Conservation (phyloP, 2,888 invertebrate species). For the Epinotia demarniana region DNA sequence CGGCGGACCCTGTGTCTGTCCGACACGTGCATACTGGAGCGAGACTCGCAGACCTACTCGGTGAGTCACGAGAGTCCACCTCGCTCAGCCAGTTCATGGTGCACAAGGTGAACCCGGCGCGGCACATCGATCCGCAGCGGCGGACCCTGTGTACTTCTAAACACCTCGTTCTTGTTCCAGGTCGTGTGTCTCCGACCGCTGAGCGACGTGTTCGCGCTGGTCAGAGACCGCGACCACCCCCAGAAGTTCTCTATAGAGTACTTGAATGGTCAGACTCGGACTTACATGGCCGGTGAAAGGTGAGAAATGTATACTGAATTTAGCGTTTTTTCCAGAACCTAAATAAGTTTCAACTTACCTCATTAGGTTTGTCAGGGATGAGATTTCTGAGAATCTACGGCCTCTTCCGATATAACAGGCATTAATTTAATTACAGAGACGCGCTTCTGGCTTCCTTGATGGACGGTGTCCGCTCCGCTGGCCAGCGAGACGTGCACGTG, state of each 20-base stretch:
- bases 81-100: not conserved
- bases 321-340: no score
- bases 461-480: constrained; percentile 98
- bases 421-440: constrained; percentile 86
- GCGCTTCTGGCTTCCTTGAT: constrained; percentile 96
- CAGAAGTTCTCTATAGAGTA: constrained; percentile 98
- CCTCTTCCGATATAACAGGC: no score
- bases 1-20: constrained; percentile 87
- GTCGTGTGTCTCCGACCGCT: constrained; percentile 92
- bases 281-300: constrained; percentile 96
- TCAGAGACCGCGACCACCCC: constrained; percentile 95
- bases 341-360: no score
- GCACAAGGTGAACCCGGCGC: not conserved
- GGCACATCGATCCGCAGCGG: constrained; percentile 88
- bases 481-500: constrained; percentile 98
- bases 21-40: constrained; percentile 88
- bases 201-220: constrained; percentile 94
- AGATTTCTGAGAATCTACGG: no score
- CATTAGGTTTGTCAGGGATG: no score
- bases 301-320: constrained; percentile 58
- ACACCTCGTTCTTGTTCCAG: constrained; percentile 55
- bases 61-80: constrained; percentile 59
- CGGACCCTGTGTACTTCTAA: constrained; percentile 89
- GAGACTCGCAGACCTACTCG: constrained; percentile 98
- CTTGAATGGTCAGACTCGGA: constrained; percentile 94